These are phyloP conservation scores for Apomyelois bistriatella DNA, from an alignment of 2,888 invertebrate species.

Conservation along the genomic window DNA sequence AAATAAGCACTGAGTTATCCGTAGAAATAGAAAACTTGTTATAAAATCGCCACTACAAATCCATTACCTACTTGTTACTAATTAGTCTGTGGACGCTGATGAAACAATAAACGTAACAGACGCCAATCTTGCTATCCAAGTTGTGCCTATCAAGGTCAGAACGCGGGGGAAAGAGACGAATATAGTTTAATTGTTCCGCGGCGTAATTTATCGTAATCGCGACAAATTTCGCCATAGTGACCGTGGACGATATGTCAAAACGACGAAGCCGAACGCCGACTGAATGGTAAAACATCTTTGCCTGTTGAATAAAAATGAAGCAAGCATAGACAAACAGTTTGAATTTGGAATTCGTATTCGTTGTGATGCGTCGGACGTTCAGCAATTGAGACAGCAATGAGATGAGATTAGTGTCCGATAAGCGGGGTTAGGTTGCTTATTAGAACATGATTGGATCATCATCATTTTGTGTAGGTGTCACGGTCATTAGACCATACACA, in stretches of 20 bases:
- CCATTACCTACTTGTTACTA: background rate
- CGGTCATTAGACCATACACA: too few species aligned
- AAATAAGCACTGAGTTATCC: too few species aligned
- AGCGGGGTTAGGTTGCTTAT: background rate
- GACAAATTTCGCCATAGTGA: constrained; percentile 46
- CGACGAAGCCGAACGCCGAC: constrained; percentile 26
- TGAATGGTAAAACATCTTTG: constrained; percentile 37
- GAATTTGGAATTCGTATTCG: constrained; percentile 8
- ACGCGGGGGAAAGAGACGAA: constrained; percentile 31
- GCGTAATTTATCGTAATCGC: constrained; percentile 40
- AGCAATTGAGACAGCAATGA: too few species aligned
- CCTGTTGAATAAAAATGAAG: constrained; percentile 36
- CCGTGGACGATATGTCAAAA: constrained; percentile 55
- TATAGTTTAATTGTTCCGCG: constrained; percentile 29
- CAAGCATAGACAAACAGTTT: constrained; percentile 20
- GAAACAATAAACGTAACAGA: constrained; percentile 30
- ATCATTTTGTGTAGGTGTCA: too few species aligned
- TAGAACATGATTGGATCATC: background rate
- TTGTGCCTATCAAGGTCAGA: constrained; percentile 36
- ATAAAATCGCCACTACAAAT: too few species aligned
- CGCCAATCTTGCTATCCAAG: constrained; percentile 16
- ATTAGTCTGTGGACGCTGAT: constrained; percentile 22
- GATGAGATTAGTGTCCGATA: background rate
- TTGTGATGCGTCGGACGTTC: background rate
- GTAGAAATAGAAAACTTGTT: too few species aligned